Evolutionary conservation across 2,888 invertebrate species (phyloP).

Genomic region (Hydraecia micacea): DNA sequence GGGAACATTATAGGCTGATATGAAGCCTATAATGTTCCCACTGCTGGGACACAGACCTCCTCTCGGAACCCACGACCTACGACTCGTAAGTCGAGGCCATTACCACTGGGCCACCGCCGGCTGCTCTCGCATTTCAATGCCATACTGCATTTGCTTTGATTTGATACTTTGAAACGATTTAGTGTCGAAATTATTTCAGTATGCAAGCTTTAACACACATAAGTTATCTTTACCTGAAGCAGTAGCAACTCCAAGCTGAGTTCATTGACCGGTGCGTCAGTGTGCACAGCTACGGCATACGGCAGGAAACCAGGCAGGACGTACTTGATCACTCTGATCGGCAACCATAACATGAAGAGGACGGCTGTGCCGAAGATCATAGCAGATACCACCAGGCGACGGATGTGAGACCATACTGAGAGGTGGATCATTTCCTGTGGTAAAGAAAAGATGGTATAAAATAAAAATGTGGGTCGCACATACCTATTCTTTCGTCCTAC

Average conservation of each 20-base stretch:
- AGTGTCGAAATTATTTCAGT: neutral
- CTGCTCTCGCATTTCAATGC: neutral
- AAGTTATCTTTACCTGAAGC: slow-evolving; percentile 92
- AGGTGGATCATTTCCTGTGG: slow-evolving; percentile 98
- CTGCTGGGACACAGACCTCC: too few species aligned
- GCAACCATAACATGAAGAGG: slow-evolving; percentile 98
- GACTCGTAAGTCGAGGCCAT: too few species aligned
- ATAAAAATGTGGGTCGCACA: neutral
- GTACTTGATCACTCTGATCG: slow-evolving; percentile 95
- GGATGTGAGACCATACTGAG: slow-evolving; percentile 97
- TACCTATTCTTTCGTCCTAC: too few species aligned
- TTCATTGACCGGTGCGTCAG: slow-evolving; percentile 97
- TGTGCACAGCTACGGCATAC: slow-evolving; percentile 96
- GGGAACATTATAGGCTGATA: too few species aligned
- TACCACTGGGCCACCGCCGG: neutral
- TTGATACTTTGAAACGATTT: neutral
- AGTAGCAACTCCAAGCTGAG: slow-evolving; percentile 97
- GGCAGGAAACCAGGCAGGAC: slow-evolving; percentile 97
- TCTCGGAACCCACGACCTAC: too few species aligned
- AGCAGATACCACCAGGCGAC: slow-evolving; percentile 97
- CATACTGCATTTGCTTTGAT: neutral
- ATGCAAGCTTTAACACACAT: neutral
- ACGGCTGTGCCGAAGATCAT: slow-evolving; percentile 99
- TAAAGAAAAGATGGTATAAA: slow-evolving; percentile 43
- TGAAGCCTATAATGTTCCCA: too few species aligned